Base-by-base conservation (phyloP, 2,113 vertebrate species). In the Atractosteus spatula region DNA sequence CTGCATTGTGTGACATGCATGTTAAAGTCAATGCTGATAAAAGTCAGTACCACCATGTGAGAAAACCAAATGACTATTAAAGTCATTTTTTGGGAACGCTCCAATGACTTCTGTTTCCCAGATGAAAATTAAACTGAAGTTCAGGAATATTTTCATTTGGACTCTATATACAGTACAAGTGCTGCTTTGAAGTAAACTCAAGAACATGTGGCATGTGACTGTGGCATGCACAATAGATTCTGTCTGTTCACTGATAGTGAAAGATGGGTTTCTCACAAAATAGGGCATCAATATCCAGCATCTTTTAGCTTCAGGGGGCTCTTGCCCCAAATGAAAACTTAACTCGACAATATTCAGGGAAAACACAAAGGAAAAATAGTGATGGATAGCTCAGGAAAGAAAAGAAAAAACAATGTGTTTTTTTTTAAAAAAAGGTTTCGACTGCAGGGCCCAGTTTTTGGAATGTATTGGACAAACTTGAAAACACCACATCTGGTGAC, bases 401-500 rank as follows among this genome's bases (percentile, higher is more conserved):
- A n/a, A 10, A 47, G 10, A 5, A 59, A 68, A 62, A 45, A 61
- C n/a, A 1, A 4, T 17, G 41, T n/a, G 3, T 47, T 43, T 10
- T 5, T 3, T 64, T 4, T 17, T 16, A 62, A 73, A 68, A 5
- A 14, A n/a, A 71, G 16, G 45, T 55, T 41, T 55, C n/a, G n/a
- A 55, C 45, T 4, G 8, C 5, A 8, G 41, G 61, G n/a, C 8
- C 41, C 4, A 7, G 10, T 63, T 41, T 13, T 71, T 51, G 7
- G 62, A 67, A 51, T 29, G 2, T 44, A 10, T 61, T 66, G 64
- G 51, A 61, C 64, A 73, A 43, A 61, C 64, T 7, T 51, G 54
- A 45, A 17, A 67, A 68, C 55, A 5, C 13, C 43, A 61, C 66
- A 68, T 74, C 72, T 74, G 72, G 66, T 7, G 43, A 62, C 62